Percentiles rank a stretch among this genome's conserved stretches.
These are phyloP conservation scores for Prosapia bicincta DNA, from an alignment of 2,888 invertebrate genomes.

Conservation along the genomic window DNA sequence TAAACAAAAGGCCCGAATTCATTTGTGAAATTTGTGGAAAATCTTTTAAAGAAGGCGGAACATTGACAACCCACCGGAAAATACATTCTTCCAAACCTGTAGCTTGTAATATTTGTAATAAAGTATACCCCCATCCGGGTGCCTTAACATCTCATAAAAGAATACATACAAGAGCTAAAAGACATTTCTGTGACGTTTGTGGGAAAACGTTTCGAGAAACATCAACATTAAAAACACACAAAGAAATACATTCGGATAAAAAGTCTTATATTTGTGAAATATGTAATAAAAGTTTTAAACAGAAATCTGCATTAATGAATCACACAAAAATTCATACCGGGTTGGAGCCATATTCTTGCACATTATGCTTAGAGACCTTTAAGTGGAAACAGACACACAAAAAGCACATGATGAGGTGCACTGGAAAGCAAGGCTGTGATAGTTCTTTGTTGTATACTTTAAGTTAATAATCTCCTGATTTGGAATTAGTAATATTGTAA, in stretches of 20 bases:
- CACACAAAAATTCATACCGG: not conserved
- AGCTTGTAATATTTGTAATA: not conserved
- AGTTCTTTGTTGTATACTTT: not conserved
- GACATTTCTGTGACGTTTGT: not conserved
- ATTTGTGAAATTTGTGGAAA: not conserved
- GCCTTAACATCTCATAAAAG: not conserved
- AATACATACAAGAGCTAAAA: not conserved
- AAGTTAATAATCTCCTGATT: not conserved
- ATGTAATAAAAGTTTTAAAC: not conserved
- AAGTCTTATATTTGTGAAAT: not conserved
- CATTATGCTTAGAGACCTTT: not conserved
- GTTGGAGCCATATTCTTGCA: not conserved
- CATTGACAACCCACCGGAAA: not conserved
- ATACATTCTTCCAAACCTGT: not conserved
- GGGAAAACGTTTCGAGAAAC: not conserved
- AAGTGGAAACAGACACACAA: not conserved
- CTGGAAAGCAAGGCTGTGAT: not conserved
- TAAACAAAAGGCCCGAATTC: not conserved
- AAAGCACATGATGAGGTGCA: not conserved
- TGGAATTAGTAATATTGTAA: too few relatives aligned
- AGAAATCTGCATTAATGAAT: not conserved
- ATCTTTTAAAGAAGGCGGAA: not conserved
- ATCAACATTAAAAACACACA: not conserved
- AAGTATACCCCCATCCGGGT: not conserved
- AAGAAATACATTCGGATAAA: not conserved